Percentiles rank a stretch among this genome's conserved stretches.
Conservation (phyloP, 2,888 invertebrate genomes). For the Himalopsyche japonica region DNA sequence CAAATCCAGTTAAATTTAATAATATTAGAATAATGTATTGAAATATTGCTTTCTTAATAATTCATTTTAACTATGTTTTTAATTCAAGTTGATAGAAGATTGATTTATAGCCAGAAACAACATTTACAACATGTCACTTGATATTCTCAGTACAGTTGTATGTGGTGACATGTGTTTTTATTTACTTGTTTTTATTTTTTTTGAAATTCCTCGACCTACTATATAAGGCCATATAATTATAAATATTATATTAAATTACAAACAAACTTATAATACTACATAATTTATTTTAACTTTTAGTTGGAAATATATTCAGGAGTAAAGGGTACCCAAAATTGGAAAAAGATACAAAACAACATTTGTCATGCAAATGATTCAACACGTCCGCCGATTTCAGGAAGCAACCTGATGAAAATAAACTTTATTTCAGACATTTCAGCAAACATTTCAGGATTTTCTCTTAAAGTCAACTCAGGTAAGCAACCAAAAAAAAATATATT, state of each 20-base stretch:
- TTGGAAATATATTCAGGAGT: conserved; percentile 60
- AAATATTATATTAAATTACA: neutral
- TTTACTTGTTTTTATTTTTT: no score
- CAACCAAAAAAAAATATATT: neutral
- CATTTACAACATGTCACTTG: no score
- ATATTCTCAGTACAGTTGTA: no score
- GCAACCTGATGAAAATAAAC: conserved; percentile 66
- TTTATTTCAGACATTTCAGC: conserved; percentile 67
- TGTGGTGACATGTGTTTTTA: no score
- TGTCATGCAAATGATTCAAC: conserved; percentile 57
- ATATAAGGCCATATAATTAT: no score
- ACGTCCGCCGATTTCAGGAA: conserved; percentile 46
- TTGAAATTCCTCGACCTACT: no score
- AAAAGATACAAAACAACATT: conserved; percentile 53
- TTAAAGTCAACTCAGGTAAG: conserved; percentile 58
- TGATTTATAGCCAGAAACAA: no score
- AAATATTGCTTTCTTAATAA: no score
- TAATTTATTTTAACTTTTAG: conserved; percentile 2
- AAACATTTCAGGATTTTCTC: conserved; percentile 71
- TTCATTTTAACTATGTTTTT: no score
- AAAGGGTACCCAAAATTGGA: conserved; percentile 57
- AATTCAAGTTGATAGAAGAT: no score
- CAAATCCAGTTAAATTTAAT: no score
- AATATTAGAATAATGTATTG: no score
- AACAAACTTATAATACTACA: neutral